Evolutionary conservation across 2,797 vertebrate species (phyloP).

Genomic region (Acomys russatus): DNA sequence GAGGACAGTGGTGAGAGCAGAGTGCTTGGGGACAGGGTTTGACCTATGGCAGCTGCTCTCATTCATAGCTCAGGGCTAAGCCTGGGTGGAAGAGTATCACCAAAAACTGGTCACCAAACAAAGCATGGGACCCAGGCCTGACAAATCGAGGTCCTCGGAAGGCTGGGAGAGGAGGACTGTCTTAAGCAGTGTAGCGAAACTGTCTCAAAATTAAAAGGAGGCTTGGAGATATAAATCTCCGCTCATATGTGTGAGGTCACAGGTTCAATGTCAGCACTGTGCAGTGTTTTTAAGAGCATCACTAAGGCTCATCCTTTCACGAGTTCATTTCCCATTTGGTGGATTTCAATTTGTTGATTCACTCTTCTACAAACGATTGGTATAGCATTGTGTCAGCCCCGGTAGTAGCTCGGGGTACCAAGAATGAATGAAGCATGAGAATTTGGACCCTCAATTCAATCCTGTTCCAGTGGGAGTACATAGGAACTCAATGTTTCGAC

Average conservation of each 20-base stretch:
- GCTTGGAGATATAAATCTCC: not conserved
- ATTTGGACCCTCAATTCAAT: not conserved
- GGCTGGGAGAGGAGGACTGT: not conserved
- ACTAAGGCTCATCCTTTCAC: not conserved
- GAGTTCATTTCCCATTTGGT: not conserved
- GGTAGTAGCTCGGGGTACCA: not conserved
- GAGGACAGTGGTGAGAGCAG: not conserved
- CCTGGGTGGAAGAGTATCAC: not conserved
- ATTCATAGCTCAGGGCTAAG: not conserved
- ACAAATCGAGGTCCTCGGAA: not conserved
- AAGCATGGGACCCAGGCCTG: not conserved
- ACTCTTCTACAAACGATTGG: not conserved
- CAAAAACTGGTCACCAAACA: not conserved
- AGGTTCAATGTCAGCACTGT: not conserved
- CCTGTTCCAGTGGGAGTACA: not conserved
- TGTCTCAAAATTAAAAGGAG: not conserved
- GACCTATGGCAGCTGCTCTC: not conserved
- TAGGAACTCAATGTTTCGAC: not conserved
- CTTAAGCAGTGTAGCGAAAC: not conserved
- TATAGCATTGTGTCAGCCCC: not conserved
- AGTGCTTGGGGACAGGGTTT: not conserved
- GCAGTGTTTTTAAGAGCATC: not conserved
- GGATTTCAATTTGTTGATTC: not conserved
- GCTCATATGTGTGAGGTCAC: not conserved
- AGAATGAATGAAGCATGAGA: not conserved